phyloP scores from a whole-genome alignment of 2,113 vertebrate genomes.

The Fulica atra region DNA sequence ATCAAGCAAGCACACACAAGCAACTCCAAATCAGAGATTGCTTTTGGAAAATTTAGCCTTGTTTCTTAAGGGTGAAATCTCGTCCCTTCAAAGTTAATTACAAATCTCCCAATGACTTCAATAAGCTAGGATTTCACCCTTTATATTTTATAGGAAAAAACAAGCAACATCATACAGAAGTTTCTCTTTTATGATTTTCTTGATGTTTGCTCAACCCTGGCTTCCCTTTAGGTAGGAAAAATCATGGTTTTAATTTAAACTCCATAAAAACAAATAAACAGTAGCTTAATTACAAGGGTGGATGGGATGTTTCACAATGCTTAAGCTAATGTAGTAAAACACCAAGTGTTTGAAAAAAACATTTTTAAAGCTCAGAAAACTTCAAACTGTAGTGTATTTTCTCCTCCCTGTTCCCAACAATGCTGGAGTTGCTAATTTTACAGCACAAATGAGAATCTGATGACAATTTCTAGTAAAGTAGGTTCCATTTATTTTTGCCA shows the following conservation, averaged over 20 bases:
- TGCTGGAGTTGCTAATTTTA: slow-evolving; percentile 60
- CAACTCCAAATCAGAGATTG: slow-evolving; percentile 17
- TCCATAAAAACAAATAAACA: slow-evolving; percentile 67
- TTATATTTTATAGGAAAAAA: slow-evolving; percentile 67
- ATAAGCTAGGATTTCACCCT: slow-evolving; percentile 62
- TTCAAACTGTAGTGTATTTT: slow-evolving; percentile 47
- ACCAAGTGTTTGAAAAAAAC: slow-evolving; percentile 61
- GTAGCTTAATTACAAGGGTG: slow-evolving; percentile 67
- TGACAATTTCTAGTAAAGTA: slow-evolving; percentile 24
- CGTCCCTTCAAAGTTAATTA: slow-evolving; percentile 56
- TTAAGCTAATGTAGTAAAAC: slow-evolving; percentile 58
- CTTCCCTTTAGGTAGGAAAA: slow-evolving; percentile 65
- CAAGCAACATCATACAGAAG: slow-evolving; percentile 65
- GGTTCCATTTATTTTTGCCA: slow-evolving; percentile 18
- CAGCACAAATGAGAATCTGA: slow-evolving; percentile 55
- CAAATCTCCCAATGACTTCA: slow-evolving; percentile 65
- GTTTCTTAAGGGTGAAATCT: slow-evolving; percentile 63
- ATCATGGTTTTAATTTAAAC: slow-evolving; percentile 69
- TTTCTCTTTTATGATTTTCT: slow-evolving; percentile 68
- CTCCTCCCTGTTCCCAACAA: slow-evolving; percentile 51
- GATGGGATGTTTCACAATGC: slow-evolving; percentile 60
- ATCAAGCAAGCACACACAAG: slow-evolving; percentile 9
- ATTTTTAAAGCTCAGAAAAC: slow-evolving; percentile 59
- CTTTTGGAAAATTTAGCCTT: slow-evolving; percentile 36
- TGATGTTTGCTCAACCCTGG: slow-evolving; percentile 58